These are phyloP conservation scores for Tetragonisca angustula DNA, from an alignment of 2,888 invertebrate genomes.

Conservation along the genomic window DNA sequence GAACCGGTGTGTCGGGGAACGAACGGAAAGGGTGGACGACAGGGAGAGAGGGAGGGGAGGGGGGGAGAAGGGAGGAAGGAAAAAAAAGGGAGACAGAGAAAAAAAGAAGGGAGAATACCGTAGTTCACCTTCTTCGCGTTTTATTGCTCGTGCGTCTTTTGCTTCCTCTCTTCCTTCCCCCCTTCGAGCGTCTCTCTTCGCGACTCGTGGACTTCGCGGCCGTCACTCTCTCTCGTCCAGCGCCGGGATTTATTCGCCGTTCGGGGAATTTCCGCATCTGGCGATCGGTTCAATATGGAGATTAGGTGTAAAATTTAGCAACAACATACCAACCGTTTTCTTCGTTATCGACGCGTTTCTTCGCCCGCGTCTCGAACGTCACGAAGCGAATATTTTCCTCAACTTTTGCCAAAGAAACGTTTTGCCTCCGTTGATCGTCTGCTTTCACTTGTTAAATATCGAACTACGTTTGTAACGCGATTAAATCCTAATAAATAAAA, in stretches of 20 bases:
- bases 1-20: slow-evolving; percentile 1
- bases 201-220: background rate
- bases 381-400: too few relatives aligned
- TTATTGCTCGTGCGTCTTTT: slow-evolving; percentile 40
- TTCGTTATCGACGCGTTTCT: background rate
- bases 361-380: background rate
- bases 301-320: background rate
- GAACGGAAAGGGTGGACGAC: background rate
- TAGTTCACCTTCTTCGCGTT: slow-evolving; percentile 52
- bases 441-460: too few relatives aligned
- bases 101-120: slow-evolving; percentile 20
- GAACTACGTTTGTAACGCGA: too few relatives aligned
- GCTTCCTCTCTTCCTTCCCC: slow-evolving; percentile 31
- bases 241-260: background rate
- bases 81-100: background rate
- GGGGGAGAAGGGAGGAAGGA: background rate
- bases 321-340: background rate
- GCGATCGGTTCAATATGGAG: background rate
- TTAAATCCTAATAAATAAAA: too few relatives aligned
- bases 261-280: background rate
- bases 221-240: slow-evolving; percentile 2
- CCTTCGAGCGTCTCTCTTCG: slow-evolving; percentile 26
- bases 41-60: background rate
- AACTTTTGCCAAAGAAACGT: too few relatives aligned
- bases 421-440: too few relatives aligned